Base-by-base conservation (phyloP, 2,888 invertebrate genomes). In the Cosmia pyralina region DNA sequence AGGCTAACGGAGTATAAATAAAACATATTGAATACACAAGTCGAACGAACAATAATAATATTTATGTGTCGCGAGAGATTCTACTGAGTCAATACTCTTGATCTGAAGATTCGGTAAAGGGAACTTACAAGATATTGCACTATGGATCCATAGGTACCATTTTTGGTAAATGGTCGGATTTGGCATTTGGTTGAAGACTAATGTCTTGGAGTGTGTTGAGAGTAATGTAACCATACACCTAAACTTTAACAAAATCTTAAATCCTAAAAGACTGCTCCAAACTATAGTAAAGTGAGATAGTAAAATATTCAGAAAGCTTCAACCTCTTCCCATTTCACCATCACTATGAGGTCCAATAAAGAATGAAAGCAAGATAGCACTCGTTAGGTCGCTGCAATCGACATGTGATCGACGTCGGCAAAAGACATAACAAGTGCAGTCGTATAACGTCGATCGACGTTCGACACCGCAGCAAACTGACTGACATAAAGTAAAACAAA, bases 381-480 rank as follows among this genome's bases (percentile, higher is more conserved):
- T 79, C 19, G 22, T 59, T 46, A 46, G 17, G 46, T 34, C 0
- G 11, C 38, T 66, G 46, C 60, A 62, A 46, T 60, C 38, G 50
- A 52, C 72, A 62, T 57, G 19, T 57, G 28, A 72, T 46, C 41
- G 17, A 60, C 50, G 15, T 60, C 50, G 55, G 58, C 38, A 72
- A 73, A 66, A 67, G 77, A 66, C 66, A 46, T 62, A 66, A 73
- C 74, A 73, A 66, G 80, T 79, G 62, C 79, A 71, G 44, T 81
- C 67, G 41, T 19, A 17, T 58, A 28, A 34, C 44, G 15, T 67
- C 34, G 44, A 44, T 57, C 66, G 46, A 41, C 46, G 41, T 52
- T 65, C 53, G 34, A 58, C 46, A 60, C 15, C 46, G 60, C 60
- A 46, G 41, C 53, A 55, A 46, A 48, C 58, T 17, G 46, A 53